Percentiles rank a stretch among this genome's conserved stretches.
Conservation (phyloP, 2,888 invertebrate genomes). For the Epirrhoe tristata region DNA sequence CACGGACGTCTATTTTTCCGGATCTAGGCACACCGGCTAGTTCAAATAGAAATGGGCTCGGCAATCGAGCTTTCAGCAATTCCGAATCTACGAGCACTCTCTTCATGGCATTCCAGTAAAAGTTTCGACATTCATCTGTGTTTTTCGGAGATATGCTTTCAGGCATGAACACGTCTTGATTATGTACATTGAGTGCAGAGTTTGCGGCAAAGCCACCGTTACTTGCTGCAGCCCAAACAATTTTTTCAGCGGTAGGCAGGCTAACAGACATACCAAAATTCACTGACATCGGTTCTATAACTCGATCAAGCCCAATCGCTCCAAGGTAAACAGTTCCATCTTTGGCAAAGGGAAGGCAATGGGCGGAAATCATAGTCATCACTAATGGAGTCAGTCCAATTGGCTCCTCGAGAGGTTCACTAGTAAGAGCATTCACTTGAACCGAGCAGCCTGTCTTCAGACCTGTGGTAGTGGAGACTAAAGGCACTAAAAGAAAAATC, state of each 20-base stretch:
- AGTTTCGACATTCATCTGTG: conserved; percentile 56
- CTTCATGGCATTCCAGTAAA: conserved; percentile 75
- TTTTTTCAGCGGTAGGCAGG: conserved; percentile 54
- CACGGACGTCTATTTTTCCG: conserved; percentile 71
- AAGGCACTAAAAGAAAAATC: conserved; percentile 53
- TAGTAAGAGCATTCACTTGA: conserved; percentile 53
- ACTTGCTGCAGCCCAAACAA: conserved; percentile 69
- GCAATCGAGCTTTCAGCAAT: conserved; percentile 56
- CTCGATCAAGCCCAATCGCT: conserved; percentile 65
- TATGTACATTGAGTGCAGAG: conserved; percentile 57
- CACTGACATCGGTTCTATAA: conserved; percentile 53
- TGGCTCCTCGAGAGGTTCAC: conserved; percentile 45
- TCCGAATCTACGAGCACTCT: conserved; percentile 68
- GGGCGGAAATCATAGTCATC: conserved; percentile 71
- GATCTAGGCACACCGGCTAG: conserved; percentile 71
- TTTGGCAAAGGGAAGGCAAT: conserved; percentile 68
- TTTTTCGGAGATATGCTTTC: conserved; percentile 53
- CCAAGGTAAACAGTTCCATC: conserved; percentile 71
- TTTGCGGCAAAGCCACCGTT: conserved; percentile 61
- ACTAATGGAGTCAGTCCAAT: conserved; percentile 56
- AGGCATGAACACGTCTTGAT: conserved; percentile 67
- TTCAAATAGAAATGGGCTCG: conserved; percentile 65
- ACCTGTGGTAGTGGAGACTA: conserved; percentile 61
- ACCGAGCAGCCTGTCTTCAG: conserved; percentile 55
- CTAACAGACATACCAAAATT: conserved; percentile 71